A percentile compares a stretch with the other conserved stretches of the same genome.
These are phyloP conservation scores for Anolis apletophallus DNA, from an alignment of 2,797 vertebrate genomes.

Conservation along the genomic window DNA sequence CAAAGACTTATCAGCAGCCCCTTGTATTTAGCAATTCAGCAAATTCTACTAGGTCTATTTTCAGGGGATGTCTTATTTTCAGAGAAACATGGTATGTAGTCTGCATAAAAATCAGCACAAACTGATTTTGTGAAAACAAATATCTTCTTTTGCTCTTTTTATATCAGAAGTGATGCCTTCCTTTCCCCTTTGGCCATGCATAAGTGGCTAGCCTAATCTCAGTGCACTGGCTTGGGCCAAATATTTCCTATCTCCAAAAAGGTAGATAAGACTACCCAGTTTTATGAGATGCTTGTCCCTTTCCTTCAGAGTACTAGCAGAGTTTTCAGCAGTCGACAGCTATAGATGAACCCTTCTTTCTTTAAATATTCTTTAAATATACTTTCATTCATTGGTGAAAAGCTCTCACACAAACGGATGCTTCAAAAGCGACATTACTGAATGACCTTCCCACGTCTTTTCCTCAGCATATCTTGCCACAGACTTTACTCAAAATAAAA, in stretches of 20 bases:
- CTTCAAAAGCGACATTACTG: background rate
- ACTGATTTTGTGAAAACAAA: too few species aligned
- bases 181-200: too few species aligned
- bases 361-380: conserved; percentile 11
- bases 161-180: too few species aligned
- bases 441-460: conserved; percentile 1
- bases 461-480: background rate
- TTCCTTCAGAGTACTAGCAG: background rate
- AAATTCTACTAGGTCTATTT: too few species aligned
- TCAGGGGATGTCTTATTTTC: too few species aligned
- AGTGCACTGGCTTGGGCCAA: background rate
- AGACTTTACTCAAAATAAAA: too few species aligned
- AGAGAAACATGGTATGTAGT: too few species aligned
- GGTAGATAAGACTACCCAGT: background rate
- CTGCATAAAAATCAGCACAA: too few species aligned
- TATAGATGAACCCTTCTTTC: background rate
- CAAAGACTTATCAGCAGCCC: too few species aligned
- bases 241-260: background rate
- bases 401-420: background rate
- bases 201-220: too few species aligned
- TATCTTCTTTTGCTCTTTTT: too few species aligned
- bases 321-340: conserved; percentile 8
- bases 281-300: background rate
- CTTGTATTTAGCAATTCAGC: too few species aligned
- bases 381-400: background rate